Evolutionary conservation across 2,113 vertebrate species (phyloP), one percentile per base, ranked within the genome.

Genomic region (Salvelinus sp.): DNA sequence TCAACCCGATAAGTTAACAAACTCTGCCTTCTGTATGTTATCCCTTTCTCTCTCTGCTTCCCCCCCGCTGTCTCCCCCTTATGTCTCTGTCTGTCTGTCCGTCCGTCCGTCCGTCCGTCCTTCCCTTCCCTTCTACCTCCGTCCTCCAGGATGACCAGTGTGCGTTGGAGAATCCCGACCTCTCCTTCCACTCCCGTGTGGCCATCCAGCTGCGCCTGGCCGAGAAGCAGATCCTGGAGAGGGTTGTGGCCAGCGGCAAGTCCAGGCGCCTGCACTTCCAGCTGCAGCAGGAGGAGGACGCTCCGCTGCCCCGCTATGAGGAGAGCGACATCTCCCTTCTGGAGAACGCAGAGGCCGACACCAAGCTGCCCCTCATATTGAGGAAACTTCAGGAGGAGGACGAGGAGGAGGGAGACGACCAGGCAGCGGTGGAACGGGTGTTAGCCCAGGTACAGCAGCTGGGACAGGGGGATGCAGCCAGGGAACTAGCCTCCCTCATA

Each of bases 191-290:
- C 12, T 93, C 95, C 0, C 80, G 87, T 12, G 92, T 96, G 91
- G 95, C 95, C 22, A 75, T 98, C 86, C 96, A 97, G 83, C 84
- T 99, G 69, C 95, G 97, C 6, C 85, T 96, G n/a, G 96, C 97
- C 0, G 98, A 99, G 74, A 99, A 99, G 83, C 95, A 96, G 91
- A 98, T 99, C 83, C 90, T 99, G 81, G 95, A 97, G 85, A 95
- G 93, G 50, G 95, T 93, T 0, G 94, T 94, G 0, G 91, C 91
- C 84, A 95, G 94, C 0, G 96, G 97, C 0, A 91, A 91, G 0
- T 88, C 86, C 47, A 96, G 94, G 86, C 89, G 92, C 16, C 90
- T 96, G 74, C 89, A 90, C 79, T 98, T 94, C 50, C 90, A 88
- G 86, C 89, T 94, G 82, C 95, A 94, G 83, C 87, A 92, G 89